Evolutionary conservation across 2,797 vertebrate genomes (phyloP).

Genomic region (Platyrinchus mystaceus): DNA sequence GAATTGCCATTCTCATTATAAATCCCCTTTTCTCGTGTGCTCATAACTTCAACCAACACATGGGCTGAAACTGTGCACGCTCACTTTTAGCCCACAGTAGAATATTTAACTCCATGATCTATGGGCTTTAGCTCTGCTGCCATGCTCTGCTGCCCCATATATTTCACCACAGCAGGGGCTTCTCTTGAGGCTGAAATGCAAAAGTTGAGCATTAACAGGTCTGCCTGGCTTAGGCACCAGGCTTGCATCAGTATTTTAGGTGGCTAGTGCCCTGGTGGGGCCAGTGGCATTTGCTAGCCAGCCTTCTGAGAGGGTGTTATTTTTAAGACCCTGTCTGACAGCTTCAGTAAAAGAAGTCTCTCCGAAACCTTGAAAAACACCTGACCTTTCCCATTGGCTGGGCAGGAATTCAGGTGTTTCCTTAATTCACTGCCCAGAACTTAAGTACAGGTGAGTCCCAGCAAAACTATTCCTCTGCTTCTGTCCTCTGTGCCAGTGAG

Average conservation of each 20-base stretch:
- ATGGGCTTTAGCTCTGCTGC: neutral
- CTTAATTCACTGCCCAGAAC: neutral
- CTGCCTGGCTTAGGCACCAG: neutral
- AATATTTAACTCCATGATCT: slow-evolving; percentile 44
- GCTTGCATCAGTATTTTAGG: neutral
- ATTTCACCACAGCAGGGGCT: slow-evolving; percentile 15
- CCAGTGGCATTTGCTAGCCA: neutral
- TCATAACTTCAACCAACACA: slow-evolving; percentile 52
- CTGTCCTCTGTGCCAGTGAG: neutral
- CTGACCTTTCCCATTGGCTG: neutral
- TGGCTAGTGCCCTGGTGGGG: neutral
- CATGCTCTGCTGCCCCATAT: slow-evolving; percentile 13
- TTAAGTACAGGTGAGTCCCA: neutral
- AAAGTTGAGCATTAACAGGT: neutral
- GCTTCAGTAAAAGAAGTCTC: neutral
- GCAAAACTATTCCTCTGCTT: neutral
- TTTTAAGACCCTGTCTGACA: neutral
- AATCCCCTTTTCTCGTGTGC: slow-evolving; percentile 4
- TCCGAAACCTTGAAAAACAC: neutral
- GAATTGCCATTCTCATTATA: slow-evolving; percentile 64
- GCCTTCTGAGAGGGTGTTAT: neutral
- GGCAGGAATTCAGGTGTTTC: neutral
- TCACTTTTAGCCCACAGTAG: slow-evolving; percentile 24
- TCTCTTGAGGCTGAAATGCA: neutral
- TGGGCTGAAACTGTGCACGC: neutral